A percentile compares a stretch with the other conserved stretches of the same genome.
phyloP scores from a whole-genome alignment of 2,797 vertebrate genomes.

The Siniperca obscura region DNA sequence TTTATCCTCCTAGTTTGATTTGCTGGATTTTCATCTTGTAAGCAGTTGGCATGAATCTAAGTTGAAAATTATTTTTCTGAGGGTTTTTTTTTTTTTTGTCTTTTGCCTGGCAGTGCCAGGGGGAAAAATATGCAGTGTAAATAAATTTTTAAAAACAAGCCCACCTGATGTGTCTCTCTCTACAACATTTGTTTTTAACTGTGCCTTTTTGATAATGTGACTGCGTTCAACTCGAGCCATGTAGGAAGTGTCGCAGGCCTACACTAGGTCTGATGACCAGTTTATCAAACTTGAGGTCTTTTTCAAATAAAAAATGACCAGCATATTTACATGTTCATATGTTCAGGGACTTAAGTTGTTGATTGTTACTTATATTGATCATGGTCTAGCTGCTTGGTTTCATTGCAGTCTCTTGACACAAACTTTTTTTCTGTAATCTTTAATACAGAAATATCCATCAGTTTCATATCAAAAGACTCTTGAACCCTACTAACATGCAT shows the following conservation, averaged over 20 bases:
- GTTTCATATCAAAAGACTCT: neutral
- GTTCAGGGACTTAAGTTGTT: neutral
- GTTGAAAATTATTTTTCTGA: neutral
- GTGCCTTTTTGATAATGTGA: neutral
- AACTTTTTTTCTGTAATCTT: neutral
- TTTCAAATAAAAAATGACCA: neutral
- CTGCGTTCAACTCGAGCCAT: neutral
- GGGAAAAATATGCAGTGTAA: neutral
- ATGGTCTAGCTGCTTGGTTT: neutral
- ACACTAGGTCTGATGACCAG: neutral
- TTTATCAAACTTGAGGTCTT: too few species aligned
- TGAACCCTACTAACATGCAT: neutral
- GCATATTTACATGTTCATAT: neutral
- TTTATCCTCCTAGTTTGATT: neutral
- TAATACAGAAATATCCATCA: neutral
- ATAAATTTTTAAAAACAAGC: neutral
- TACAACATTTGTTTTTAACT: neutral
- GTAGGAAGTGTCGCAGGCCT: neutral
- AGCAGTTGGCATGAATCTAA: constrained; percentile 1
- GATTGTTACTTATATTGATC: neutral
- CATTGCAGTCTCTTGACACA: neutral
- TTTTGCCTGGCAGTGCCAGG: neutral
- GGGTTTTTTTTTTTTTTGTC: neutral
- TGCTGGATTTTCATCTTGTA: neutral
- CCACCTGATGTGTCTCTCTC: neutral